phyloP scores from a whole-genome alignment of 2,797 vertebrate species.

The Poliocrania exsul region DNA sequence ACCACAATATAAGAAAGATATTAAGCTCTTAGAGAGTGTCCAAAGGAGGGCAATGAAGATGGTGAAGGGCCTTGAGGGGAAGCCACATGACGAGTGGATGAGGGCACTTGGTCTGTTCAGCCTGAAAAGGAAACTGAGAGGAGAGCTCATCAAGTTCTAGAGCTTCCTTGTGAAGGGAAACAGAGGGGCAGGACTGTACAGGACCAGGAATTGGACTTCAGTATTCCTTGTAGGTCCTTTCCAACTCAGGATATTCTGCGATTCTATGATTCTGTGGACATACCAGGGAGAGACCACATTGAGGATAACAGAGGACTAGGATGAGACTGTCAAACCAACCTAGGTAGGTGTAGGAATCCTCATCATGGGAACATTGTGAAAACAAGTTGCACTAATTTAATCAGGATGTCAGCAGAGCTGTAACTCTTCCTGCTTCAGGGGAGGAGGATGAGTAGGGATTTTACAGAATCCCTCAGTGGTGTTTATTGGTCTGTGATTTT shows the following conservation, averaged over 20 bases:
- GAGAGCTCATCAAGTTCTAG: not conserved
- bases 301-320: not conserved
- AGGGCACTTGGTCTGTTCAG: not conserved
- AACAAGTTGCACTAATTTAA: not conserved
- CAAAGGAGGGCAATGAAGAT: not conserved
- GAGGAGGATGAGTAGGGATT: not conserved
- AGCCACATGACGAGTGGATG: not conserved
- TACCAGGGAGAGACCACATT: not conserved
- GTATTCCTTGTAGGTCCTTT: not conserved
- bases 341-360: not conserved
- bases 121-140: not conserved
- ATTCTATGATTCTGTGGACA: not conserved
- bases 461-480: not conserved
- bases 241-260: not conserved
- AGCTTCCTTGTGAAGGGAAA: not conserved
- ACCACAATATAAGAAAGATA: not conserved
- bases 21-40: not conserved
- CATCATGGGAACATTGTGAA: rapidly evolving
- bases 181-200: not conserved
- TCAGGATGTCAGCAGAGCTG: not conserved
- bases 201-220: rapidly evolving
- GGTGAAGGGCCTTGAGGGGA: not conserved
- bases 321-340: not conserved
- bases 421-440: not conserved
- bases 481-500: not conserved